Evolutionary conservation across 2,113 vertebrate species (phyloP).

Genomic region (Pipa parva): DNA sequence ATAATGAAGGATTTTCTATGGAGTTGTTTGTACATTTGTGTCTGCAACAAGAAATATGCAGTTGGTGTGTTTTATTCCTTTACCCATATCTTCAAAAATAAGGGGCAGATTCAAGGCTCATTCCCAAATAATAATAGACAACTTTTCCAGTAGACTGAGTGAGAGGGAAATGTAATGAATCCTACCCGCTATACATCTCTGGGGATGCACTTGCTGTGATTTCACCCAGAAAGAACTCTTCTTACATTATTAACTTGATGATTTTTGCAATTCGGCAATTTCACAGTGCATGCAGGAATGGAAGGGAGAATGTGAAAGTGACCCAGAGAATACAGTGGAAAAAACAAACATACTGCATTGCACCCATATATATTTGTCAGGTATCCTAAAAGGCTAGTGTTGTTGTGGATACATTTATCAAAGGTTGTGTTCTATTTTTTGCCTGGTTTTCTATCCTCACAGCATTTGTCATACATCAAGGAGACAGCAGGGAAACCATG

Average conservation of each 20-base stretch:
- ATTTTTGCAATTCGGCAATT: slow-evolving; percentile 39
- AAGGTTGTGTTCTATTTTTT: neutral
- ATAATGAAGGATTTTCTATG: too few relatives aligned
- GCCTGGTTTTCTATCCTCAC: neutral
- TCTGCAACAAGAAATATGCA: neutral
- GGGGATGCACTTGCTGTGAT: slow-evolving; percentile 40
- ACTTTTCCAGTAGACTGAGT: slow-evolving; percentile 25
- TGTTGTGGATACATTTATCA: neutral
- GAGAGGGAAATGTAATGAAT: slow-evolving; percentile 42
- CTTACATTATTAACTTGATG: slow-evolving; percentile 37
- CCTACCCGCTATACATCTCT: slow-evolving; percentile 31
- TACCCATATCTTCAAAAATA: slow-evolving; percentile 21
- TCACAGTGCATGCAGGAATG: slow-evolving; percentile 1
- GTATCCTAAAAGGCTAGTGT: neutral
- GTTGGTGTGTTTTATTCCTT: slow-evolving; percentile 2
- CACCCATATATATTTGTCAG: slow-evolving; percentile 18
- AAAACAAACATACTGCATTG: neutral
- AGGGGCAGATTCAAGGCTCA: slow-evolving; percentile 24
- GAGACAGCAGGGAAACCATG: neutral
- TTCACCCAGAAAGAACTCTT: slow-evolving; percentile 40
- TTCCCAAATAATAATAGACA: slow-evolving; percentile 21
- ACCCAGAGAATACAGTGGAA: slow-evolving; percentile 15
- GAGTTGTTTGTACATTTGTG: too few relatives aligned
- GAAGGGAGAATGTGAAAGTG: slow-evolving; percentile 2
- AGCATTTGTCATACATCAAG: neutral